Conservation (phyloP, 2,888 invertebrate species). For the Sinotaia quadrata region DNA sequence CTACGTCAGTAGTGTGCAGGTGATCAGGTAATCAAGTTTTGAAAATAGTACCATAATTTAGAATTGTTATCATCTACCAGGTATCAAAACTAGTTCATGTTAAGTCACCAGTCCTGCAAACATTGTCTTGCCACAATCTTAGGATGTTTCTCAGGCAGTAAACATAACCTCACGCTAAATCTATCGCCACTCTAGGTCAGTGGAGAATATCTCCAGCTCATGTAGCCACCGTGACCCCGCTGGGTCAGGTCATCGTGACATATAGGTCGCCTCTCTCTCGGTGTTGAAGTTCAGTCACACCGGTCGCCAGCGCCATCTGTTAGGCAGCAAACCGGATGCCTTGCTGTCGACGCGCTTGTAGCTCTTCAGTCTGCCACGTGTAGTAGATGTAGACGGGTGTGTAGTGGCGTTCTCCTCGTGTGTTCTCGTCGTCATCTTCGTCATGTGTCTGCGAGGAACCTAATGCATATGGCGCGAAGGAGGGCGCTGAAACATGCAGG, state of each 20-base stretch:
- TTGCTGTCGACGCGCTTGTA: constrained; percentile 20
- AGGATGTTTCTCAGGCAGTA: too few species aligned
- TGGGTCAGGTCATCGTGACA: neutral
- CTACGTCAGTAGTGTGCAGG: too few species aligned
- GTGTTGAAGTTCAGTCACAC: neutral
- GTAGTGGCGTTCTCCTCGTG: constrained; percentile 42
- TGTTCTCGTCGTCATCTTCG: constrained; percentile 52
- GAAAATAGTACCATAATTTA: too few species aligned
- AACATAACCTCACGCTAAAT: too few species aligned
- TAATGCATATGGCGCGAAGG: constrained; percentile 47
- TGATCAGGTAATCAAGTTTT: too few species aligned
- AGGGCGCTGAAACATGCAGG: constrained; percentile 31
- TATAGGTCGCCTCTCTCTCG: neutral
- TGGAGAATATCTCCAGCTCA: too few species aligned
- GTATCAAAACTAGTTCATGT: too few species aligned
- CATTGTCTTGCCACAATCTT: too few species aligned
- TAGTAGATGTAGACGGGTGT: constrained; percentile 58
- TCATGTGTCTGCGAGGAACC: constrained; percentile 43
- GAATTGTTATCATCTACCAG: too few species aligned
- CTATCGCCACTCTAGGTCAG: too few species aligned
- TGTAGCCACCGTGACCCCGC: neutral
- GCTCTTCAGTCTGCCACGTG: constrained; percentile 32
- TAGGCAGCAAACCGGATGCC: constrained; percentile 26
- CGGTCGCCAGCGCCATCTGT: neutral
- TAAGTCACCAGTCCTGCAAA: too few species aligned